These are phyloP conservation scores for Xenus cinereus DNA, from an alignment of 2,113 vertebrate genomes.

Conservation along the genomic window DNA sequence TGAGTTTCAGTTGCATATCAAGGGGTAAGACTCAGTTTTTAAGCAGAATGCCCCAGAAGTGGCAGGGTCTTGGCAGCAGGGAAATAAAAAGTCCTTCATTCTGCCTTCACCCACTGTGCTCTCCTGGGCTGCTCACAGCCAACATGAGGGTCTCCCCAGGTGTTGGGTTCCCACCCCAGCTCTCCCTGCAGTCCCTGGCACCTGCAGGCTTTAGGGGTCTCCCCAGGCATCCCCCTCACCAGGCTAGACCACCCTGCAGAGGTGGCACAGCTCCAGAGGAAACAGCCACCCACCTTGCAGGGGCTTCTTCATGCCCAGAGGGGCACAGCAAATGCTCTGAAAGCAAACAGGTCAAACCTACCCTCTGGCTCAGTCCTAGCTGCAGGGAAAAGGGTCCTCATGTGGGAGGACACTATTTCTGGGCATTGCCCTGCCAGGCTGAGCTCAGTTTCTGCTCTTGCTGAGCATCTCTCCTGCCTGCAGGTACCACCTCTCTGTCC, in stretches of 20 bases:
- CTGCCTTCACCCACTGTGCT: rapidly evolving
- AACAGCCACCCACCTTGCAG: not conserved
- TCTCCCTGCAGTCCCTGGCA: not conserved
- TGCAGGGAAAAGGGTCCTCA: not conserved
- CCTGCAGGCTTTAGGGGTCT: not conserved
- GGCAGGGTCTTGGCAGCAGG: not conserved
- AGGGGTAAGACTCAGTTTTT: not conserved
- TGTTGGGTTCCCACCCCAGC: not conserved
- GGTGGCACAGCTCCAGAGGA: not conserved
- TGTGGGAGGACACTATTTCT: no score
- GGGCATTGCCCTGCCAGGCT: not conserved
- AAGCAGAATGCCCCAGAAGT: not conserved
- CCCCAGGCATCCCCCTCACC: not conserved
- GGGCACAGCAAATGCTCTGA: not conserved
- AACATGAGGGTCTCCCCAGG: rapidly evolving
- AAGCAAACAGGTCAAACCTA: not conserved
- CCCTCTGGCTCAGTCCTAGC: rapidly evolving
- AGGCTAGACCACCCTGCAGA: not conserved
- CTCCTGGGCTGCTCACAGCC: not conserved
- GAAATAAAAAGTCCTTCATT: not conserved
- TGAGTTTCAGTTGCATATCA: not conserved
- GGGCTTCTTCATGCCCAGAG: not conserved
- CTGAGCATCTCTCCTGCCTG: not conserved
- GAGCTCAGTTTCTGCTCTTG: not conserved
- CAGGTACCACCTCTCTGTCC: not conserved